A percentile compares a stretch with the other conserved stretches of the same genome.
Conservation (phyloP, 2,888 invertebrate species). For the Andricus quercusramuli region DNA sequence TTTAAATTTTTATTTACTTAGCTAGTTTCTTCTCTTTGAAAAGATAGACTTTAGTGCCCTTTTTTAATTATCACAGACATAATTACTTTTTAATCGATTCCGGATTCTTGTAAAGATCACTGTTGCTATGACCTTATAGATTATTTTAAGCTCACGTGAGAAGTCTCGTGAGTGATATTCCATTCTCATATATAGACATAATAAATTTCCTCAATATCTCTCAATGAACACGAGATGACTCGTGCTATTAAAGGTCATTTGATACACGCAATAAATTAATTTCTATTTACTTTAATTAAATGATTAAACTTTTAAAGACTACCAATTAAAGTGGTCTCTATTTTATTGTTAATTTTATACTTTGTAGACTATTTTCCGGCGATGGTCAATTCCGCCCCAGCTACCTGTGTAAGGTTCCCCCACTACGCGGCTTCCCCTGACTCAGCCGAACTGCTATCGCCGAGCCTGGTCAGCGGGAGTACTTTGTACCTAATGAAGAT, state of each 20-base stretch:
- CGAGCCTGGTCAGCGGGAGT: too few relatives aligned
- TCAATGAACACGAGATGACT: slow-evolving; percentile 24
- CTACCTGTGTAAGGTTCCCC: too few relatives aligned
- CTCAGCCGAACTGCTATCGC: too few relatives aligned
- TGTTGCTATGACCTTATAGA: slow-evolving; percentile 54
- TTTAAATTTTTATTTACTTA: too few relatives aligned
- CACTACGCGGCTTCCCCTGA: too few relatives aligned
- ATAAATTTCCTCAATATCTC: slow-evolving; percentile 12
- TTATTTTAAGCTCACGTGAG: slow-evolving; percentile 69
- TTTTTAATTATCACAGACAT: neutral
- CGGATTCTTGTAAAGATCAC: slow-evolving; percentile 43
- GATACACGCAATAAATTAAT: slow-evolving; percentile 5
- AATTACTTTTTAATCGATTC: neutral
- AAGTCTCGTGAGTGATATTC: slow-evolving; percentile 69
- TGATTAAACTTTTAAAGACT: neutral
- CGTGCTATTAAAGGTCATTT: slow-evolving; percentile 32
- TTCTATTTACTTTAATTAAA: neutral
- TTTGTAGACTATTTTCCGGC: neutral
- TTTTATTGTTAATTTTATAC: neutral
- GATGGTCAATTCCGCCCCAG: too few relatives aligned
- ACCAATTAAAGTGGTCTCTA: neutral
- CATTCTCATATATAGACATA: slow-evolving; percentile 23
- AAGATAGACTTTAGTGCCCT: neutral
- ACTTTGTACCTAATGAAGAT: too few relatives aligned
- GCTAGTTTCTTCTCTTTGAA: neutral